Evolutionary conservation across 1,140 invertebrate genomes (phyloP), one percentile per base, ranked within the genome.

Genomic region (Drosophila truncata): DNA sequence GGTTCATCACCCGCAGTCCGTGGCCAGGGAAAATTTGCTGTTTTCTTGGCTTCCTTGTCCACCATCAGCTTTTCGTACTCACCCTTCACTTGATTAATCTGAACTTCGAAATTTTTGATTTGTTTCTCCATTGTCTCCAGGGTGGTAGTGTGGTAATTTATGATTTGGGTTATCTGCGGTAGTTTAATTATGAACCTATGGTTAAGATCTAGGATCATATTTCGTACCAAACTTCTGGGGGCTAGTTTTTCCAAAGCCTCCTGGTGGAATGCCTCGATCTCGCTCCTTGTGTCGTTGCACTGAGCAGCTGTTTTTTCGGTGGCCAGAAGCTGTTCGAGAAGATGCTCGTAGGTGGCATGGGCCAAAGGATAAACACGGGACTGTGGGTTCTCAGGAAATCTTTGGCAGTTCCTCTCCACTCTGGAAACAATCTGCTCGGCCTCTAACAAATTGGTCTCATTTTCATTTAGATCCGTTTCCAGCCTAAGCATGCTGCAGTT

Each of bases 391-490:
- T 11, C 4, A 4, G 23, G 4, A 9, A n/a, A 4, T 20, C 14
- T 29, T 2, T 37, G 18, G 13, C 25, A 46, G 0, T 3, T 33
- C 29, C 47, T 14, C 42, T 88, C 77, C 13, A 50, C 20, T 3
- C 23, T 13, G 0, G 9, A 27, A 4, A 88, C 23, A 0, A 27
- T 1, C 23, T 64, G 67, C 33, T 84, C 73, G 2, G 60, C 59
- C 27, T 71, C 25, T 0, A 72, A 23, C 18, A 87, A 41, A 1
- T 18, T n/a, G 5, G 1, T 18, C 23, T 83, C 80, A 54, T 74
- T 83, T 4, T 80, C 57, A 44, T 42, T 27, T 11, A 87, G 54
- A 4, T 84, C 80, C n/a, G 65, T 50, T 42, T 88, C 84, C 25
- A 67, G 11, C 42, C 41, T 61, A 1, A 55, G 20, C 9, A 84